A percentile compares a stretch with the other conserved stretches of the same genome.
phyloP scores from a whole-genome alignment of 2,888 invertebrate species.

The Muschampia plurimacula region DNA sequence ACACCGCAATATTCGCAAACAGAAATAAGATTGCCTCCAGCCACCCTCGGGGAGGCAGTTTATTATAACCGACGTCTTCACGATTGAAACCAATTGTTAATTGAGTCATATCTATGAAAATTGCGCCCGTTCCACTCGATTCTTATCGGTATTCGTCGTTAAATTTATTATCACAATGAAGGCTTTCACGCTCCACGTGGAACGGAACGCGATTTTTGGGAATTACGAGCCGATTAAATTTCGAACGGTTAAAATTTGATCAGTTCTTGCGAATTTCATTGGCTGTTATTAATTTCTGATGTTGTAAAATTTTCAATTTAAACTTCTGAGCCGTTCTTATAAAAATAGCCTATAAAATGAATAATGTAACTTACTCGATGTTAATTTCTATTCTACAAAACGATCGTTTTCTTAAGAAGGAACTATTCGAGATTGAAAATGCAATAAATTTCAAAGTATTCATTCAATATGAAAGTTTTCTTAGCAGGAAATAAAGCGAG shows the following conservation, averaged over 20 bases:
- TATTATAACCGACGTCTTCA: constrained; percentile 83
- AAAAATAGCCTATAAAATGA: no score
- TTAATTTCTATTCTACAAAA: neutral
- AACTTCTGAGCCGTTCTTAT: constrained; percentile 15
- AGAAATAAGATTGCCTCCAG: constrained; percentile 82
- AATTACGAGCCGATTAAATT: constrained; percentile 59
- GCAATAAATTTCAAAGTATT: constrained; percentile 27
- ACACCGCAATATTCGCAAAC: constrained; percentile 85
- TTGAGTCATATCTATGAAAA: constrained; percentile 86
- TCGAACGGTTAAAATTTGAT: constrained; percentile 46
- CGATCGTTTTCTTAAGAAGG: constrained; percentile 26
- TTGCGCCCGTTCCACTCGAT: constrained; percentile 79
- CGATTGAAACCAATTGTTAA: constrained; percentile 86
- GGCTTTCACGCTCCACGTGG: constrained; percentile 65
- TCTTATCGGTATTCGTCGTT: constrained; percentile 82
- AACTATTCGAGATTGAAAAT: neutral
- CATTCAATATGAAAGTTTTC: constrained; percentile 37
- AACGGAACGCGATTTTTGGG: constrained; percentile 63
- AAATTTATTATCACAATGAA: constrained; percentile 76
- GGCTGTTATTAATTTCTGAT: constrained; percentile 36
- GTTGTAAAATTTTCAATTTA: constrained; percentile 34
- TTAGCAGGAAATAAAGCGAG: constrained; percentile 35
- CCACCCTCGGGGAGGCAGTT: constrained; percentile 75
- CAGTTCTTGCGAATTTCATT: constrained; percentile 39
- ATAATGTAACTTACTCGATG: neutral